Percentiles rank a stretch among this genome's conserved stretches.
These are phyloP conservation scores for Stomatorhinus walkeri DNA, from an alignment of 2,797 vertebrate species.

Conservation along the genomic window DNA sequence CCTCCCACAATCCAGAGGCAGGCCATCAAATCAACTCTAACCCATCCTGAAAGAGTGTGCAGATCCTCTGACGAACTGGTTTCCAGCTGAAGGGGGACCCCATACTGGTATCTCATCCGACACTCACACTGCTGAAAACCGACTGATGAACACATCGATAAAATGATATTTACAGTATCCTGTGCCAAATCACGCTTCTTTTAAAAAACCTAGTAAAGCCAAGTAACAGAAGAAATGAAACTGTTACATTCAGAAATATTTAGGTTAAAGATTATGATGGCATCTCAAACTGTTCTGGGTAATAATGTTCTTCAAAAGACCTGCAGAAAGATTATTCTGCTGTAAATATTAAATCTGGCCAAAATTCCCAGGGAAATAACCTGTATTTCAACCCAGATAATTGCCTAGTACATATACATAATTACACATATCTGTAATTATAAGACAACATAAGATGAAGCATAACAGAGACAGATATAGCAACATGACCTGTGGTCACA, in stretches of 20 bases:
- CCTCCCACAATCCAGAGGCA: background rate
- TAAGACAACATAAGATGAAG: background rate
- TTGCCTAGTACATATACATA: constrained; percentile 5
- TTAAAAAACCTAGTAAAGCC: background rate
- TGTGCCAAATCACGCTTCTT: background rate
- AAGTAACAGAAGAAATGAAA: background rate
- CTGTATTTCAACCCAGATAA: background rate
- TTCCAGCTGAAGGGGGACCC: background rate
- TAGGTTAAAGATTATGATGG: background rate
- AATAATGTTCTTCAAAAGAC: background rate
- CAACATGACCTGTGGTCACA: background rate
- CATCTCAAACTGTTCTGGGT: background rate
- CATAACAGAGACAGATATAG: constrained; percentile 12
- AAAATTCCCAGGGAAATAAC: background rate
- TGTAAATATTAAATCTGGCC: background rate
- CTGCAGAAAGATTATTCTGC: background rate
- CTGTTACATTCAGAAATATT: background rate
- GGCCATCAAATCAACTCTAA: background rate
- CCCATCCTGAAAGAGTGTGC: background rate
- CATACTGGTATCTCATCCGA: background rate
- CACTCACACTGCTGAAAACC: background rate
- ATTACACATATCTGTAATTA: background rate
- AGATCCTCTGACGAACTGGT: background rate
- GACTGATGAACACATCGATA: background rate
- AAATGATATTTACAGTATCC: background rate